phyloP scores from a whole-genome alignment of 2,888 invertebrate species.

The Drosophila mimetica region DNA sequence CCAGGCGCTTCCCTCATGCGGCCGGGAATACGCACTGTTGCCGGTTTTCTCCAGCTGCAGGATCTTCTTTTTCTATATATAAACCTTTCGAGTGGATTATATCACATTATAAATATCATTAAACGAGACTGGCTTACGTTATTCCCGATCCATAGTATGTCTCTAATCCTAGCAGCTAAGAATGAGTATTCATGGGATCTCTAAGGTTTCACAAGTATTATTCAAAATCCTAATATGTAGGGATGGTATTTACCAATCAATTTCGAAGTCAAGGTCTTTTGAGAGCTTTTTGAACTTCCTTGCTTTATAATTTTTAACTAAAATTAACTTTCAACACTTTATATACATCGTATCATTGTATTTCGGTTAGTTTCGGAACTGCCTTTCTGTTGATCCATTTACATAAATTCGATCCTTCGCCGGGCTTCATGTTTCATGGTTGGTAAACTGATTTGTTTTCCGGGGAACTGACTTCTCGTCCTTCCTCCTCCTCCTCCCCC shows the following conservation, averaged over 20 bases:
- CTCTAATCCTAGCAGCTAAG: too few species aligned
- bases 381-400: not conserved
- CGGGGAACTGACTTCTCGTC: conserved; percentile 12
- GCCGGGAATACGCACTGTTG: conserved; percentile 52
- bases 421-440: not conserved
- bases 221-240: too few species aligned
- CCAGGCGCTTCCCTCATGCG: conserved; percentile 47
- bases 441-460: conserved; percentile 7
- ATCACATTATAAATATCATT: not conserved
- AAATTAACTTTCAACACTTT: not conserved
- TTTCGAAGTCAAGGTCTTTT: not conserved
- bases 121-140: not conserved
- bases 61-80: conserved; percentile 12
- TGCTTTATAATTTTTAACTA: too few species aligned
- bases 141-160: not conserved
- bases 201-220: too few species aligned
- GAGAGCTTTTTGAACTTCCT: not conserved
- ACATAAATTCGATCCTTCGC: conserved; percentile 1
- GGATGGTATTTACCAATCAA: not conserved
- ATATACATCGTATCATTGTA: not conserved
- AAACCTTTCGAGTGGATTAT: not conserved
- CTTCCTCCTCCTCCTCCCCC: not conserved
- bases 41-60: conserved; percentile 48
- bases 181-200: too few species aligned
- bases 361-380: not conserved